Percentiles rank a stretch among this genome's conserved stretches.
phyloP scores from a whole-genome alignment of 64 coral and sea anemone genomes.

The Orbicella faveolata region DNA sequence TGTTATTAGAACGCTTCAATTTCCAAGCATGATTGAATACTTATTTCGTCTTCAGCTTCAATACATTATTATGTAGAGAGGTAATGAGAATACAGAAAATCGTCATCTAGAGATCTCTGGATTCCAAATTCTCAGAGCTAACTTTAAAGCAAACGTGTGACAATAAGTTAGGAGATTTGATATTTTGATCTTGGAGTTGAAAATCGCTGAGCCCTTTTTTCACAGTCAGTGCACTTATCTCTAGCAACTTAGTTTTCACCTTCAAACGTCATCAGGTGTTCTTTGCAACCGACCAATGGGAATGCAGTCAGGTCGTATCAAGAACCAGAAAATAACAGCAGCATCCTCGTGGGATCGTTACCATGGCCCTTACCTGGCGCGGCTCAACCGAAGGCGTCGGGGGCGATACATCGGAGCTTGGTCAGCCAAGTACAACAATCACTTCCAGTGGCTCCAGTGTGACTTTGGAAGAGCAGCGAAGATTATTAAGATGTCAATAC shows the following conservation, averaged over 20 bases:
- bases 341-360: constrained; percentile 37
- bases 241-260: not conserved
- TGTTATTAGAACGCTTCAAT: too few species aligned
- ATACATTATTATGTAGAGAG: too few species aligned
- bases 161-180: too few species aligned
- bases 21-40: too few species aligned
- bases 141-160: too few species aligned
- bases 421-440: constrained; percentile 75
- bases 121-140: too few species aligned
- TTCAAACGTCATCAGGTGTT: constrained; percentile 23
- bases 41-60: too few species aligned
- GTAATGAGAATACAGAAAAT: too few species aligned
- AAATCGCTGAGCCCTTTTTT: not conserved
- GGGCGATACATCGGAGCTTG: constrained; percentile 59
- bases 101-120: too few species aligned
- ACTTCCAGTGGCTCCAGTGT: constrained; percentile 76
- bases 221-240: not conserved
- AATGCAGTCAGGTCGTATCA: constrained; percentile 61
- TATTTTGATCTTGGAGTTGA: too few species aligned
- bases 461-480: constrained; percentile 53
- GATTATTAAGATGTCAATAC: constrained; percentile 58
- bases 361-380: constrained; percentile 34
- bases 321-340: constrained; percentile 58
- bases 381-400: constrained; percentile 39
- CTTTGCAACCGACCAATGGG: constrained; percentile 76